Evolutionary conservation across 1,140 invertebrate species (phyloP).

Genomic region (Condylostylus longicornis): DNA sequence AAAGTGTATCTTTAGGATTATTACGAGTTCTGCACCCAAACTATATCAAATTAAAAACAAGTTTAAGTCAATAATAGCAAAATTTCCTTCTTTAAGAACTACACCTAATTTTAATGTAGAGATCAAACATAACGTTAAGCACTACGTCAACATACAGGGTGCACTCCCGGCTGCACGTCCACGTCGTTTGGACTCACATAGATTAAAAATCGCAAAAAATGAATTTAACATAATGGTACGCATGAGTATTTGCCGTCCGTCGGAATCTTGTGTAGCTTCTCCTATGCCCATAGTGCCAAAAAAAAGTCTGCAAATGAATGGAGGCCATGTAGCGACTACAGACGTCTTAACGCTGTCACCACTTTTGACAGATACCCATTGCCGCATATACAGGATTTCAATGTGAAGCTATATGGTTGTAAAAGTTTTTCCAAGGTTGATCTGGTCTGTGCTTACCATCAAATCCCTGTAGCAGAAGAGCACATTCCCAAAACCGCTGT

Average conservation of each 20-base stretch:
- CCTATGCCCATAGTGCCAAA: constrained; percentile 32
- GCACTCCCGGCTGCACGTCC: constrained; percentile 19
- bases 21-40: too few relatives aligned
- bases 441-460: constrained; percentile 3
- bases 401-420: not conserved
- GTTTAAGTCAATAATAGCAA: not conserved
- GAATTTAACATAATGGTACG: too few relatives aligned
- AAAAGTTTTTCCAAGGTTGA: constrained; percentile 5
- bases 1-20: too few relatives aligned
- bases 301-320: constrained; percentile 13
- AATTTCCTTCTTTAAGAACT: not conserved
- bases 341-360: constrained; percentile 3
- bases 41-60: not conserved
- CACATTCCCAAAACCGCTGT: not conserved
- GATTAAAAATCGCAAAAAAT: too few relatives aligned
- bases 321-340: constrained; percentile 9
- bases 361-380: constrained; percentile 6
- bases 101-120: not conserved
- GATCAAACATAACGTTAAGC: constrained; percentile 1
- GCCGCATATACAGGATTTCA: constrained; percentile 7
- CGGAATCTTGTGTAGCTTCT: too few relatives aligned
- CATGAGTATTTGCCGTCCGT: too few relatives aligned
- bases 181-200: constrained; percentile 20
- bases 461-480: not conserved
- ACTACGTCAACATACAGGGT: constrained; percentile 17